Percentiles rank a stretch among this genome's conserved stretches.
phyloP scores from a whole-genome alignment of 1,140 invertebrate species.

The Metopolophium dirhodum region DNA sequence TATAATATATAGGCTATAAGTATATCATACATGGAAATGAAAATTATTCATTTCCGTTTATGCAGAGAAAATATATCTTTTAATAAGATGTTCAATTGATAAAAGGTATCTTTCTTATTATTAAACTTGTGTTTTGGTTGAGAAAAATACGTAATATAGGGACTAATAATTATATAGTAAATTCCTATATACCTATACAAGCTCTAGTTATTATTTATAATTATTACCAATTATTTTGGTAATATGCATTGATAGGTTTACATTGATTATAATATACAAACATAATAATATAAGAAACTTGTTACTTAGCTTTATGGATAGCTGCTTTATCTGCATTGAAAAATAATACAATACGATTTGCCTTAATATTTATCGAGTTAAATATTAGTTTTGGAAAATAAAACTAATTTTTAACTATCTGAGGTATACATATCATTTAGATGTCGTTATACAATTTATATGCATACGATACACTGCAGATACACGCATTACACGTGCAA shows the following conservation, averaged over 20 bases:
- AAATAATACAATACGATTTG: neutral
- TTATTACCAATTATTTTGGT: neutral
- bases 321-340: neutral
- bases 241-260: neutral
- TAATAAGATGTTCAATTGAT: neutral
- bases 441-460: neutral
- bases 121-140: neutral
- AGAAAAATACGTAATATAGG: neutral
- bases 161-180: neutral
- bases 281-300: neutral
- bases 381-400: neutral
- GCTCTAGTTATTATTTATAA: neutral
- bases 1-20: too few species aligned
- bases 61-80: neutral
- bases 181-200: neutral
- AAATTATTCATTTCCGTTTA: neutral
- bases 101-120: neutral
- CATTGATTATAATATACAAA: slow-evolving; percentile 1
- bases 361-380: neutral
- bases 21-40: neutral
- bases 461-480: neutral
- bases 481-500: neutral
- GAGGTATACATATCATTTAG: neutral
- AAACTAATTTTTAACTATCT: neutral
- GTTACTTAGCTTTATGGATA: neutral